Percentiles rank a stretch among this genome's conserved stretches.
These are phyloP conservation scores for Hoplostethus mediterraneus DNA, from an alignment of 2,797 vertebrate genomes.

Conservation along the genomic window DNA sequence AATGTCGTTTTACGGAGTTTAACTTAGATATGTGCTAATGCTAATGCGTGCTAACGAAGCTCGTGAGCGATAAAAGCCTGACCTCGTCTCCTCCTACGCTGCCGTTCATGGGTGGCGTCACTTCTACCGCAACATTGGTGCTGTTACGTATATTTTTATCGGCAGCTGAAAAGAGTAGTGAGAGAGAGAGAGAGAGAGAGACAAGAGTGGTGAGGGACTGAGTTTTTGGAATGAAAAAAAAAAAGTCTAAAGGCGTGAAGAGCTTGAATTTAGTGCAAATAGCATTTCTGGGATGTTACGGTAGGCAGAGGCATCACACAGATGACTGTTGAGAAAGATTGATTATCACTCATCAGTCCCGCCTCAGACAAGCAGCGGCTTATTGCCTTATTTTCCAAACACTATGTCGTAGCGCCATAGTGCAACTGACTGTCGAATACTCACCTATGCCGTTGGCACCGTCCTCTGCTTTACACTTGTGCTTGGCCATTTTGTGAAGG, in stretches of 20 bases:
- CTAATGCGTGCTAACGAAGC: too few species aligned
- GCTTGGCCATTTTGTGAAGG: slow-evolving; percentile 97
- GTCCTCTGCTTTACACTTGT: slow-evolving; percentile 91
- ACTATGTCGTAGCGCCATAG: too few species aligned
- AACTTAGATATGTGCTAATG: too few species aligned
- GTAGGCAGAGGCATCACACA: too few species aligned
- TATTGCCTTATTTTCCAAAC: too few species aligned
- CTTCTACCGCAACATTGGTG: slow-evolving; percentile 92
- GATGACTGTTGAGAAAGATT: too few species aligned
- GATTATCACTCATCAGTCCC: too few species aligned
- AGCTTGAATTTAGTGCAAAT: too few species aligned
- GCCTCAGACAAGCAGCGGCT: too few species aligned
- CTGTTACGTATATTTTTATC: slow-evolving; percentile 89
- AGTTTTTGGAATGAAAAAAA: not conserved
- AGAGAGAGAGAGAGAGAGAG: not conserved
- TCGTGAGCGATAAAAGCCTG: not conserved
- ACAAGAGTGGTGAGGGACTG: not conserved
- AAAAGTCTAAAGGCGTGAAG: not conserved
- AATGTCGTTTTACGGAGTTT: too few species aligned
- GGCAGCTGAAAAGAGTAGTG: slow-evolving; percentile 50
- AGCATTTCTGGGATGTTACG: too few species aligned
- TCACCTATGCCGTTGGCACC: slow-evolving; percentile 90
- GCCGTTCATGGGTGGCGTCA: slow-evolving; percentile 91
- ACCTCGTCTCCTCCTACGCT: slow-evolving; percentile 76
- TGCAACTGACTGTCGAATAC: not conserved